Percentiles rank a stretch among this genome's conserved stretches.
phyloP scores from a whole-genome alignment of 2,113 vertebrate species.

The Crotophaga sulcirostris region DNA sequence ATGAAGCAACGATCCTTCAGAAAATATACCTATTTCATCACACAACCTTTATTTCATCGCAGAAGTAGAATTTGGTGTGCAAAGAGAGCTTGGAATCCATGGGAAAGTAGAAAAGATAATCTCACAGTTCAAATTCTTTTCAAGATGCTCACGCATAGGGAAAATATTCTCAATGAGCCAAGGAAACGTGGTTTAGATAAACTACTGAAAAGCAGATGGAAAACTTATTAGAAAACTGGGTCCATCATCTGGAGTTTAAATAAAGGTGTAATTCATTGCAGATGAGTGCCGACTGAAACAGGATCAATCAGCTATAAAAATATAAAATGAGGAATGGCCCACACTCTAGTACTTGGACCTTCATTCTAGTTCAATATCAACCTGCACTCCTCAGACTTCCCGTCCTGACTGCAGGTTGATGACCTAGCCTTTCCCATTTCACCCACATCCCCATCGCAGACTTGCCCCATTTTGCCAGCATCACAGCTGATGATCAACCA shows the following conservation, averaged over 20 bases:
- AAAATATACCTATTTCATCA: background rate
- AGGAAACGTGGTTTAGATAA: conserved; percentile 3
- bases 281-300: background rate
- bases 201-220: conserved; percentile 4
- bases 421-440: background rate
- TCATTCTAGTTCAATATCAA: background rate
- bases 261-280: background rate
- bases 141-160: background rate
- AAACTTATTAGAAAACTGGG: background rate
- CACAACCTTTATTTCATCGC: background rate
- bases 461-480: background rate
- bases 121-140: background rate
- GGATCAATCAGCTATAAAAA: background rate
- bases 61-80: background rate
- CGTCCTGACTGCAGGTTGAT: background rate
- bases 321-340: background rate
- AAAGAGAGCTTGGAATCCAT: background rate
- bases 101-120: background rate
- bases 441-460: background rate
- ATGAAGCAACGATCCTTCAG: background rate
- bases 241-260: background rate
- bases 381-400: background rate
- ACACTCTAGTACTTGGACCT: background rate
- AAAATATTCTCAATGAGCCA: background rate
- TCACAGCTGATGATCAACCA: rapidly evolving